phyloP scores from a whole-genome alignment of 37 sponge, comb jelly and placozoan genomes.

The Amphimedon queenslandica region DNA sequence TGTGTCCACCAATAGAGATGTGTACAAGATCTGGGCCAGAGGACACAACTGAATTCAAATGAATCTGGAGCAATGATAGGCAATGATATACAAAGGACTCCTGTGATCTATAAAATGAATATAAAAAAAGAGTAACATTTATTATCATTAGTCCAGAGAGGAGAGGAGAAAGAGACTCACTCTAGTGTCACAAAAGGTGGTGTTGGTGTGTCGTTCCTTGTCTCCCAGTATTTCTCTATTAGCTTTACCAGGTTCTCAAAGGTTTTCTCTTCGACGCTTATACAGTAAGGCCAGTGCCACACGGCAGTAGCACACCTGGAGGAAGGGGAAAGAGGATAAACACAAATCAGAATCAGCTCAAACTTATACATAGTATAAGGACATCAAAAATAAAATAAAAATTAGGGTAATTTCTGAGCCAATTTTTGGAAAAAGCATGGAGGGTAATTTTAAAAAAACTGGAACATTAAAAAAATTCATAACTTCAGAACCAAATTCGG shows the following conservation, averaged over 20 bases:
- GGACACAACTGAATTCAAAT: conserved; percentile 39
- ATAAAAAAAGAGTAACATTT: neutral
- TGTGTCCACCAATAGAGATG: conserved; percentile 51
- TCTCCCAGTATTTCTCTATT: conserved; percentile 15
- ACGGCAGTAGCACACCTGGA: conserved; percentile 49
- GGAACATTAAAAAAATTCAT: too few relatives aligned
- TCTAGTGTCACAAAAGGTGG: conserved; percentile 31
- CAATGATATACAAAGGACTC: conserved; percentile 24
- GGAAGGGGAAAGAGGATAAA: too few relatives aligned
- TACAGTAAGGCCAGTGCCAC: conserved; percentile 72
- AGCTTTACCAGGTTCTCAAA: conserved; percentile 30
- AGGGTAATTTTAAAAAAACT: too few relatives aligned
- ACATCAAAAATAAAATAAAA: too few relatives aligned
- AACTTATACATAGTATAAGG: too few relatives aligned
- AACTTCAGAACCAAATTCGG: too few relatives aligned
- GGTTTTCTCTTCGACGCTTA: conserved; percentile 44
- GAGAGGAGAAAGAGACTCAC: conserved; percentile 19
- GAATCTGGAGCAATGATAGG: conserved; percentile 39
- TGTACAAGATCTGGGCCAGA: conserved; percentile 36
- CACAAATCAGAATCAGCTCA: too few relatives aligned
- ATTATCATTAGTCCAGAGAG: conserved; percentile 3
- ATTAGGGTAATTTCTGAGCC: too few relatives aligned
- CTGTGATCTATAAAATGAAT: conserved; percentile 14
- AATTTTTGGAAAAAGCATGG: too few relatives aligned
- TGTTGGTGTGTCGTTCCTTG: conserved; percentile 9